Conservation (phyloP, 1,140 invertebrate species). For the Bradysia coprophila region DNA sequence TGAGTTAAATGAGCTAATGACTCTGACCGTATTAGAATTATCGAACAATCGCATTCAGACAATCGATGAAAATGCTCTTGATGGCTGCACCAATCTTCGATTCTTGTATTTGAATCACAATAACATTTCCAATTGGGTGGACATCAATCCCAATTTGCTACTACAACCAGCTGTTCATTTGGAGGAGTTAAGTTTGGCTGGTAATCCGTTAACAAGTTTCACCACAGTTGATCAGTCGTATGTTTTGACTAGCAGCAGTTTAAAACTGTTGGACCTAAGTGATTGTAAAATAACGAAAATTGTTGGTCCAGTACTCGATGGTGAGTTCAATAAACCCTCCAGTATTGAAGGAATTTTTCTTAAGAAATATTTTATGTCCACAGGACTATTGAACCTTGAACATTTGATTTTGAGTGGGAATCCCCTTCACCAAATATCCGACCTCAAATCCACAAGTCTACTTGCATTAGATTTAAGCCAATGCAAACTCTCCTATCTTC, state of each 20-base stretch:
- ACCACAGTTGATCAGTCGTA: conserved; percentile 20
- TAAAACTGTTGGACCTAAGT: conserved; percentile 28
- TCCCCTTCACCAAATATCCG: conserved; percentile 25
- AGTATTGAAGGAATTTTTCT: too few relatives aligned
- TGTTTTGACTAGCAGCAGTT: conserved; percentile 26
- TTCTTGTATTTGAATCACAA: conserved; percentile 32
- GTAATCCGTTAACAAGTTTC: conserved; percentile 29
- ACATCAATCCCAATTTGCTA: conserved; percentile 26
- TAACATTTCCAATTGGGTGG: conserved; percentile 28
- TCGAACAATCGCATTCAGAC: conserved; percentile 29
- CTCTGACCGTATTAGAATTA: conserved; percentile 31
- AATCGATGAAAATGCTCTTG: conserved; percentile 23
- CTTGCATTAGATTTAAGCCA: conserved; percentile 32
- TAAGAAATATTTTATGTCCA: conserved; percentile 19
- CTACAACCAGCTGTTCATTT: conserved; percentile 24
- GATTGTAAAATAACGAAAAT: conserved; percentile 30
- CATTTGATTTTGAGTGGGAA: conserved; percentile 31
- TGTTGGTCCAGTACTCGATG: conserved; percentile 26
- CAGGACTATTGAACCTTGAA: conserved; percentile 27
- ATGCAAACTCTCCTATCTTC: conserved; percentile 27
- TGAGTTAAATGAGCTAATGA: conserved; percentile 19
- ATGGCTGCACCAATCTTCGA: conserved; percentile 28
- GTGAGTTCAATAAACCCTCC: too few relatives aligned
- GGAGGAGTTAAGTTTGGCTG: conserved; percentile 27
- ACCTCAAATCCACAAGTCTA: conserved; percentile 28